Conservation (phyloP, 2,797 vertebrate genomes). For the Danionella dracula region DNA sequence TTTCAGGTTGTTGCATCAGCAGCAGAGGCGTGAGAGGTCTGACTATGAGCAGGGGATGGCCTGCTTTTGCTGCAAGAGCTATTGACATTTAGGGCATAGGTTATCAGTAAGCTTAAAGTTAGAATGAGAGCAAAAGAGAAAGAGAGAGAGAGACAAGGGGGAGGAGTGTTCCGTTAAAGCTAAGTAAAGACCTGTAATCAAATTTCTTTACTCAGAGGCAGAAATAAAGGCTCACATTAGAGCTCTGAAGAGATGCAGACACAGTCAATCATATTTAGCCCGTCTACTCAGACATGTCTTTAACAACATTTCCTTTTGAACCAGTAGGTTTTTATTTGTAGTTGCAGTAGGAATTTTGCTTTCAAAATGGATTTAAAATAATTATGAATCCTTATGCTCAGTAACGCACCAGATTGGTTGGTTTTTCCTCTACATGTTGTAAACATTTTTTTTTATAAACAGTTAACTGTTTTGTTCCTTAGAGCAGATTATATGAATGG, state of each 20-base stretch:
- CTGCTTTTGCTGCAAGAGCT: neutral
- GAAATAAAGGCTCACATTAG: neutral
- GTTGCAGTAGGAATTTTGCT: too few species aligned
- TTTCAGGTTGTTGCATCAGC: neutral
- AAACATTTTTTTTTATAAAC: too few species aligned
- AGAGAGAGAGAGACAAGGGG: too few species aligned
- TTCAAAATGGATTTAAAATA: too few species aligned
- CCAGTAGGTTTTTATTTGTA: too few species aligned
- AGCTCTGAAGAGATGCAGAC: neutral
- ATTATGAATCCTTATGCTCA: too few species aligned
- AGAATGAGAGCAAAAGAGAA: too few species aligned
- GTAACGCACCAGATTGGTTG: too few species aligned
- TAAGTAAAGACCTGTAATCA: conserved; percentile 23
- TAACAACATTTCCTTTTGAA: too few species aligned
- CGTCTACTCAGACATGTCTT: neutral
- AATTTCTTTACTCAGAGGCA: conserved; percentile 14
- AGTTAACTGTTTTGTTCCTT: too few species aligned
- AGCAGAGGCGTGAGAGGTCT: neutral
- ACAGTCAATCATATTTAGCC: neutral
- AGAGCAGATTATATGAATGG: too few species aligned
- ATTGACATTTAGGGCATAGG: neutral
- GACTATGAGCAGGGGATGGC: neutral
- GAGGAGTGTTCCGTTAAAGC: conserved; percentile 8
- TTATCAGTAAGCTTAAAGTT: neutral
- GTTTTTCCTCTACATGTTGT: too few species aligned